These are phyloP conservation scores for Linepithema humile DNA, from an alignment of 1,140 invertebrate genomes.

Conservation along the genomic window DNA sequence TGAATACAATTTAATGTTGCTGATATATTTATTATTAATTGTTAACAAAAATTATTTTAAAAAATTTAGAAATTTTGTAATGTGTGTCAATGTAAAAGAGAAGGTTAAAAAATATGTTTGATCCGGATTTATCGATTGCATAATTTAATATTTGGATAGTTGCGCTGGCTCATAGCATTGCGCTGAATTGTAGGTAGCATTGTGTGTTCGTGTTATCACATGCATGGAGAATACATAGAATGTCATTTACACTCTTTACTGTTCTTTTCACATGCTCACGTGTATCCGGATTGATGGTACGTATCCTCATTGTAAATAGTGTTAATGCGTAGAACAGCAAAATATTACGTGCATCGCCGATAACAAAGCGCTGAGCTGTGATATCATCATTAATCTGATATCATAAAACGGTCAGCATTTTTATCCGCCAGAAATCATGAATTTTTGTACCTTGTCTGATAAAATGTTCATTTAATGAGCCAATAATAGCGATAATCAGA, in stretches of 20 bases:
- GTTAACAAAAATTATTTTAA: too few species aligned
- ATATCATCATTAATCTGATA: constrained; percentile 26
- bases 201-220: constrained; percentile 29
- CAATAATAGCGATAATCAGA: neutral
- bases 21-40: neutral
- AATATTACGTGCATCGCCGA: neutral
- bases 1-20: neutral
- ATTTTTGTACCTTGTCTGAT: neutral
- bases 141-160: neutral
- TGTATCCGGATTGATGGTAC: constrained; percentile 61
- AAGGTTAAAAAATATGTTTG: neutral
- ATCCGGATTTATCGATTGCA: neutral
- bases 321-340: neutral
- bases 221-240: constrained; percentile 23
- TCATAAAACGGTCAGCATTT: constrained; percentile 1
- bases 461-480: neutral
- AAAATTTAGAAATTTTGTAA: neutral
- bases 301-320: constrained; percentile 47
- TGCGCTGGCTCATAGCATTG: neutral
- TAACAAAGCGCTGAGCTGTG: constrained; percentile 5
- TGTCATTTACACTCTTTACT: constrained; percentile 22
- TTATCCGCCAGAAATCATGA: neutral
- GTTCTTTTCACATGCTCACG: constrained; percentile 39
- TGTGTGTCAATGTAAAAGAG: neutral
- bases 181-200: neutral